Evolutionary conservation across 2,888 invertebrate species (phyloP).

Genomic region (Therioaphis trifolii): DNA sequence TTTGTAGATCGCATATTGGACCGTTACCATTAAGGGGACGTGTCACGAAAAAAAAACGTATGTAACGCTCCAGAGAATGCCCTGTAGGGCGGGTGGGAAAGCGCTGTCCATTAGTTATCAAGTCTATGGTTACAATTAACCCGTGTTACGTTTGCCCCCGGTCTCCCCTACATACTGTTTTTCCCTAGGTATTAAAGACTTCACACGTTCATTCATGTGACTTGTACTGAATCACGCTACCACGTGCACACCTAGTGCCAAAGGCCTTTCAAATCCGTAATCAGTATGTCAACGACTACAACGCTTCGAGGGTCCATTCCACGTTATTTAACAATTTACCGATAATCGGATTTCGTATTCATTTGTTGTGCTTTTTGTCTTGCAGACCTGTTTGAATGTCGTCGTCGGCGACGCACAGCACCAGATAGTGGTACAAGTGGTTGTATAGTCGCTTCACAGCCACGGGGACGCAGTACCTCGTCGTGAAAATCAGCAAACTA

Average conservation of each 20-base stretch:
- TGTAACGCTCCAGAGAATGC: no score
- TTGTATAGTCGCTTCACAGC: neutral
- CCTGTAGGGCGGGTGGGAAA: no score
- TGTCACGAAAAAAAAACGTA: no score
- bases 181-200: no score
- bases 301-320: neutral
- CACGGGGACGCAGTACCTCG: neutral
- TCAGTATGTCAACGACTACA: neutral
- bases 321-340: neutral
- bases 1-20: no score
- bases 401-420: no score
- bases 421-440: neutral
- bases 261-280: conserved; percentile 16
- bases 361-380: neutral
- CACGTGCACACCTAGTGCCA: neutral
- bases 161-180: no score
- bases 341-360: neutral
- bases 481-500: neutral
- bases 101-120: no score
- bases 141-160: no score
- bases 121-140: no score
- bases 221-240: neutral
- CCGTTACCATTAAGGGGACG: no score
- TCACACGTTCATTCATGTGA: no score
- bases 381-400: neutral